Evolutionary conservation across 2,888 invertebrate genomes (phyloP).

Genomic region (Margaritifera margaritifera): DNA sequence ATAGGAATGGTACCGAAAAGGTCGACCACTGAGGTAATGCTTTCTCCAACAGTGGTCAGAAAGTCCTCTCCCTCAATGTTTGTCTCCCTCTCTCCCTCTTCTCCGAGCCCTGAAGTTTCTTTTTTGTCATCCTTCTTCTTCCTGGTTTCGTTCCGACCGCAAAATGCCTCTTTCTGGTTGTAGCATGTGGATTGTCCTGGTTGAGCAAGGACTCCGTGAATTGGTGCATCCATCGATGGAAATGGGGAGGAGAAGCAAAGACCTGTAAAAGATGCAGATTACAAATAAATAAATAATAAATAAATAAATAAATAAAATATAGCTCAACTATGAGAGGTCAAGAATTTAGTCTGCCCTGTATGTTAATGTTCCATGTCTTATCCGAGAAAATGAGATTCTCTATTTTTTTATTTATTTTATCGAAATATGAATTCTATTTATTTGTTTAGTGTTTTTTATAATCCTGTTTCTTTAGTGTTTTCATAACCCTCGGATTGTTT

Average conservation of each 20-base stretch:
- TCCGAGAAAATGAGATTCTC: too few species aligned
- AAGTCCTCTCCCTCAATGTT: slow-evolving; percentile 60
- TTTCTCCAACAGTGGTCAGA: slow-evolving; percentile 74
- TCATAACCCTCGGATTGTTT: too few species aligned
- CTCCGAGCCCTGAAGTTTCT: slow-evolving; percentile 26
- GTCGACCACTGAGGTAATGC: slow-evolving; percentile 75
- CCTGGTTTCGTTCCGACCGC: slow-evolving; percentile 13
- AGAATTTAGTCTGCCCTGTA: too few species aligned
- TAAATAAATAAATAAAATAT: too few species aligned
- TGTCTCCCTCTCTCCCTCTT: slow-evolving; percentile 22
- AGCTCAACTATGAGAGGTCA: too few species aligned
- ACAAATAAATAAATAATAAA: too few species aligned
- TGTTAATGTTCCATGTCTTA: too few species aligned
- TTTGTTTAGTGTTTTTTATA: too few species aligned
- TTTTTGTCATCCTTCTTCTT: slow-evolving; percentile 22
- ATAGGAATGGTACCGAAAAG: slow-evolving; percentile 72
- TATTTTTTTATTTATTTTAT: too few species aligned
- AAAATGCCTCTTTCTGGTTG: neutral
- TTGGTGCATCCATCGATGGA: slow-evolving; percentile 62
- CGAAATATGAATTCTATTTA: too few species aligned
- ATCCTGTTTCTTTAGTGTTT: too few species aligned
- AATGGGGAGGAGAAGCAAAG: slow-evolving; percentile 59
- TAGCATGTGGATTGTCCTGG: slow-evolving; percentile 35
- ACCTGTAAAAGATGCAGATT: slow-evolving; percentile 10
- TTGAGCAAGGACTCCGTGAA: slow-evolving; percentile 58